These are phyloP conservation scores for Poecilia gillii DNA, from an alignment of 2,797 vertebrate genomes.

Conservation along the genomic window DNA sequence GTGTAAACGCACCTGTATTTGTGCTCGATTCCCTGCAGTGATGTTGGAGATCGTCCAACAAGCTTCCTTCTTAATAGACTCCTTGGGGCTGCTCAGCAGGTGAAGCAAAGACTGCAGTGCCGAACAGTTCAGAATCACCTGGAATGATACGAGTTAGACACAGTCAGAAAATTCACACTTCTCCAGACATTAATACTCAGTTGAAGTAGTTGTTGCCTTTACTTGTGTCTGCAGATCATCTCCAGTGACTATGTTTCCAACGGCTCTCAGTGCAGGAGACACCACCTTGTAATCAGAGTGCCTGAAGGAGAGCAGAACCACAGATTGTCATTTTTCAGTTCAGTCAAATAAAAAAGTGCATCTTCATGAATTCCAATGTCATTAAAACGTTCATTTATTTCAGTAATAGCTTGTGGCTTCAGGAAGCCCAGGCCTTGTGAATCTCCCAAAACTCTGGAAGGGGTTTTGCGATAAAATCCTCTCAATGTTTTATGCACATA, in stretches of 20 bases:
- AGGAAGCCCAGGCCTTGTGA: neutral
- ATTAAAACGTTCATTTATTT: neutral
- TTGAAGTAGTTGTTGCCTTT: conserved; percentile 22
- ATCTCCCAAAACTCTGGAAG: neutral
- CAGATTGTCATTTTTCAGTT: neutral
- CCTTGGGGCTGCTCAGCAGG: conserved; percentile 93
- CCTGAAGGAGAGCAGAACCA: conserved; percentile 71
- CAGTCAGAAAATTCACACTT: conserved; percentile 4
- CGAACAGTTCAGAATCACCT: conserved; percentile 97
- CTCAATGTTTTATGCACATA: neutral
- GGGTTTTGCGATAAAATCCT: neutral
- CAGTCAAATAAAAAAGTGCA: neutral
- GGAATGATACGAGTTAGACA: conserved; percentile 19
- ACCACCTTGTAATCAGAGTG: conserved; percentile 96
- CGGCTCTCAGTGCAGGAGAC: conserved; percentile 93
- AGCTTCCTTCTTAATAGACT: conserved; percentile 95
- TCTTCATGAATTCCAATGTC: neutral
- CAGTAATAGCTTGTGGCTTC: neutral
- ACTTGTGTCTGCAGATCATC: conserved; percentile 98
- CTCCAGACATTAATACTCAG: neutral
- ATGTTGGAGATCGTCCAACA: conserved; percentile 99
- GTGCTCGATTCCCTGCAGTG: conserved; percentile 94
- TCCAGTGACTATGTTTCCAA: conserved; percentile 97
- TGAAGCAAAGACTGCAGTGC: conserved; percentile 94
- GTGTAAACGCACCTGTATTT: conserved; percentile 89